Evolutionary conservation across 2,113 vertebrate genomes (phyloP).

Genomic region (Helogale parvula): DNA sequence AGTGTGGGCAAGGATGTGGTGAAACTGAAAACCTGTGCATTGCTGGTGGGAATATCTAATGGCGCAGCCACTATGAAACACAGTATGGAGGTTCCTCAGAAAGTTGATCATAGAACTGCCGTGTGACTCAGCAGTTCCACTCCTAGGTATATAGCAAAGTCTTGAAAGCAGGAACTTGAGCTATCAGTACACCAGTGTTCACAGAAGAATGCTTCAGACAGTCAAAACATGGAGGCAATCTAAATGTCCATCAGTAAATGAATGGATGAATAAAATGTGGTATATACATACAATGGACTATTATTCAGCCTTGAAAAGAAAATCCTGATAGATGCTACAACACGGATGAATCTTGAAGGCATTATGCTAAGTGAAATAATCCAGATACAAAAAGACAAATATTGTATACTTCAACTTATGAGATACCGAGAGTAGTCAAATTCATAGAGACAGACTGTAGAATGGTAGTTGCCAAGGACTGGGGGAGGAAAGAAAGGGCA

Average conservation of each 20-base stretch:
- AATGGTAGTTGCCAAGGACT: background rate
- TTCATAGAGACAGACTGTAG: background rate
- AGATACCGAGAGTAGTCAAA: background rate
- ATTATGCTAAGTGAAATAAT: background rate
- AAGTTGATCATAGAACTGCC: background rate
- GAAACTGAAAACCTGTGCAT: background rate
- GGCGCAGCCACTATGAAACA: background rate
- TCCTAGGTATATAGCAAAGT: background rate
- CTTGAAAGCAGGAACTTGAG: background rate
- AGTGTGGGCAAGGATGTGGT: background rate
- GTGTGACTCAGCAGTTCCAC: background rate
- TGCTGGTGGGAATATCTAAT: background rate
- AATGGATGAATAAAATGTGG: background rate
- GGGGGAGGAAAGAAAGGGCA: background rate
- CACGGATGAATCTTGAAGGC: background rate
- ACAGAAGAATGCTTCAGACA: background rate
- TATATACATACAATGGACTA: slow-evolving; percentile 12
- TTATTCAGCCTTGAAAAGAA: slow-evolving; percentile 14
- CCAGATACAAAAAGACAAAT: background rate
- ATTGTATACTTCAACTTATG: background rate
- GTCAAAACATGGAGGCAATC: background rate
- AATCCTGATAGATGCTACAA: background rate
- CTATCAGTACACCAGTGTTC: background rate
- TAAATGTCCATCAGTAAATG: background rate
- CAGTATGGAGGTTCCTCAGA: background rate